Percentiles rank a stretch among this genome's conserved stretches.
Evolutionary conservation across 1,140 invertebrate genomes (phyloP).

Genomic region (Mercenaria mercenaria): DNA sequence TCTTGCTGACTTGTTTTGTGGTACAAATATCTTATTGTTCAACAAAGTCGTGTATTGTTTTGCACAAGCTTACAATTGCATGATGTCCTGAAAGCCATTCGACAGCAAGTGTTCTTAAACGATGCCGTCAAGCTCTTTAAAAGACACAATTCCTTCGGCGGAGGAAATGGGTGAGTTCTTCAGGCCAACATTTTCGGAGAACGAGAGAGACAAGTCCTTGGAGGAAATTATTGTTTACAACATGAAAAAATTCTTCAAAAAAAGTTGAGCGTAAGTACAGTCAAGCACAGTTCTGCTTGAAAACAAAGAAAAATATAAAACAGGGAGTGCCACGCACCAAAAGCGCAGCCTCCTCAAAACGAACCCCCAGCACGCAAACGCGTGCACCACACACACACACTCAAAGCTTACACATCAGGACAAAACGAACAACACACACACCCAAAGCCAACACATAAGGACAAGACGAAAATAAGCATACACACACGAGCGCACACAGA

Average conservation of each 20-base stretch:
- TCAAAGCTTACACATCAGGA: too few relatives aligned
- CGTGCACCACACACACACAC: too few relatives aligned
- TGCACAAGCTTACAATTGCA: conserved; percentile 29
- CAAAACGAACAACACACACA: too few relatives aligned
- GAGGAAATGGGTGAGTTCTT: conserved; percentile 27
- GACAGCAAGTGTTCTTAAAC: background rate
- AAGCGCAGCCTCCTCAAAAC: too few relatives aligned
- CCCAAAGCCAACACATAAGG: too few relatives aligned
- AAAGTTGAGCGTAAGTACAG: conserved; percentile 40
- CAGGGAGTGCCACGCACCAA: too few relatives aligned
- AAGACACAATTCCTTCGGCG: conserved; percentile 13
- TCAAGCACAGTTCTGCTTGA: conserved; percentile 16
- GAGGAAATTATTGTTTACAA: conserved; percentile 52
- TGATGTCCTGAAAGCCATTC: conserved; percentile 17
- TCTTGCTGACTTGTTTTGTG: conserved; percentile 10
- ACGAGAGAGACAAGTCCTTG: conserved; percentile 14
- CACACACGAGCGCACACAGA: too few relatives aligned
- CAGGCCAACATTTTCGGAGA: conserved; percentile 12
- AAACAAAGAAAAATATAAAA: too few relatives aligned
- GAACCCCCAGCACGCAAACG: too few relatives aligned
- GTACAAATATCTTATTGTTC: conserved; percentile 22
- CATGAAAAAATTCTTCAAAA: conserved; percentile 38
- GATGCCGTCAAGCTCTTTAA: conserved; percentile 11
- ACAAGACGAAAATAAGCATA: too few relatives aligned
- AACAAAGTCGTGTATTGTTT: conserved; percentile 16